Conservation (phyloP, 2,113 vertebrate species). For the Pogonocichla stellata region DNA sequence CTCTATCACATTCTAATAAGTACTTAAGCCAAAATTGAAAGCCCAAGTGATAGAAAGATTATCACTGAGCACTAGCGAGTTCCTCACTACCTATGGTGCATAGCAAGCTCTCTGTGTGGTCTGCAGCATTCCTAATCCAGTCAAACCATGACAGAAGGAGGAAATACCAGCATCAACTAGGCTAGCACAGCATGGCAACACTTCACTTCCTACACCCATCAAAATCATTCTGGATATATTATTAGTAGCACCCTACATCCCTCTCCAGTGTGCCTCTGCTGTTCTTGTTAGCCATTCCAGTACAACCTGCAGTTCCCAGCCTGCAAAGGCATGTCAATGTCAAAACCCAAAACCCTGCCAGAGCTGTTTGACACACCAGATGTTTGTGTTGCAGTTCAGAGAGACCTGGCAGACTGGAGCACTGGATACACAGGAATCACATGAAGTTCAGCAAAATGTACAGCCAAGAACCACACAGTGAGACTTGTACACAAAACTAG, state of each 20-base stretch:
- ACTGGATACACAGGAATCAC: neutral
- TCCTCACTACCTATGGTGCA: neutral
- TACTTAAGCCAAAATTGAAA: neutral
- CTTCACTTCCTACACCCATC: neutral
- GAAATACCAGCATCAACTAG: neutral
- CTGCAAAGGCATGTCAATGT: accelerated
- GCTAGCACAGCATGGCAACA: accelerated
- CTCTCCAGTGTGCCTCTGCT: neutral
- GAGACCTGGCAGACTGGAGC: neutral
- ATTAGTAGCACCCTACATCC: neutral
- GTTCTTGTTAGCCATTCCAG: neutral
- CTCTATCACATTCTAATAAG: neutral
- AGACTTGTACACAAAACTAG: neutral
- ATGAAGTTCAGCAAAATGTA: neutral
- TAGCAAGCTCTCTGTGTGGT: neutral
- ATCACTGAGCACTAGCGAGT: neutral
- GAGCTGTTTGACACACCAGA: neutral
- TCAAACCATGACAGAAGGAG: neutral
- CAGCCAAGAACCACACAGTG: accelerated
- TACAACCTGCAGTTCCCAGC: neutral
- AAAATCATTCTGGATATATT: neutral
- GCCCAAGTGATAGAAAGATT: neutral
- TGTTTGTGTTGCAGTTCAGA: neutral
- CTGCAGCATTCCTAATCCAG: neutral
- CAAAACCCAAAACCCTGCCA: neutral